phyloP scores from a whole-genome alignment of 1,140 invertebrate species.

The Colletes latitarsis region DNA sequence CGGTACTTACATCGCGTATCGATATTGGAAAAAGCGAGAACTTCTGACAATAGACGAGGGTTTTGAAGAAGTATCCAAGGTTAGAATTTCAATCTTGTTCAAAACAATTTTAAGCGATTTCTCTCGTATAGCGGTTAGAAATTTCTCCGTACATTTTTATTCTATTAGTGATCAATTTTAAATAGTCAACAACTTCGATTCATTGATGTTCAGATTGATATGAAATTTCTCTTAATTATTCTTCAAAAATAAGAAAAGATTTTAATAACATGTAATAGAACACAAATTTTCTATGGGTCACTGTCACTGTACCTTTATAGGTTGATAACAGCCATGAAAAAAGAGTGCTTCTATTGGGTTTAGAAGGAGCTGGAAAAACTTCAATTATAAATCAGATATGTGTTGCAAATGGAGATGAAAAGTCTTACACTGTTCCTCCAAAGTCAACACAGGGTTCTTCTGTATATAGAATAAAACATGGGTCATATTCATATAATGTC shows the following conservation, averaged over 20 bases:
- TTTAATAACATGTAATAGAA: background rate
- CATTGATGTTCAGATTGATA: background rate
- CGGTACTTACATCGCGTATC: conserved; percentile 77
- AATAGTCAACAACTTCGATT: background rate
- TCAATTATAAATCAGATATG: conserved; percentile 76
- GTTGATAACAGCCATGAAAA: conserved; percentile 72
- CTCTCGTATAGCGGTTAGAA: background rate
- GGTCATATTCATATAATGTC: conserved; percentile 72
- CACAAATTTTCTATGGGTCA: background rate
- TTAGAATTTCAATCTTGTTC: conserved; percentile 55
- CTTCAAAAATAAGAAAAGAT: background rate
- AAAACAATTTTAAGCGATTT: background rate
- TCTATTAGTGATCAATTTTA: background rate
- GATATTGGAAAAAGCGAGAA: conserved; percentile 78
- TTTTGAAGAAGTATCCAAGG: conserved; percentile 79
- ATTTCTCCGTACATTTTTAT: background rate
- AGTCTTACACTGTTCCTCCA: conserved; percentile 57
- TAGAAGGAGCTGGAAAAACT: conserved; percentile 78
- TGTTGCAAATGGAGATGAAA: conserved; percentile 62
- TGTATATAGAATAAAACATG: conserved; percentile 74
- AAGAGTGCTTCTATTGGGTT: conserved; percentile 76
- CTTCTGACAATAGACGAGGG: conserved; percentile 78
- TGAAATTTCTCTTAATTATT: conserved; percentile 6
- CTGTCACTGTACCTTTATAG: conserved; percentile 34
- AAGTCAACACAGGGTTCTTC: conserved; percentile 75